Evolutionary conservation across 1,140 invertebrate genomes (phyloP), one percentile per base, ranked within the genome.

Genomic region (Akabosia matsudoensis): DNA sequence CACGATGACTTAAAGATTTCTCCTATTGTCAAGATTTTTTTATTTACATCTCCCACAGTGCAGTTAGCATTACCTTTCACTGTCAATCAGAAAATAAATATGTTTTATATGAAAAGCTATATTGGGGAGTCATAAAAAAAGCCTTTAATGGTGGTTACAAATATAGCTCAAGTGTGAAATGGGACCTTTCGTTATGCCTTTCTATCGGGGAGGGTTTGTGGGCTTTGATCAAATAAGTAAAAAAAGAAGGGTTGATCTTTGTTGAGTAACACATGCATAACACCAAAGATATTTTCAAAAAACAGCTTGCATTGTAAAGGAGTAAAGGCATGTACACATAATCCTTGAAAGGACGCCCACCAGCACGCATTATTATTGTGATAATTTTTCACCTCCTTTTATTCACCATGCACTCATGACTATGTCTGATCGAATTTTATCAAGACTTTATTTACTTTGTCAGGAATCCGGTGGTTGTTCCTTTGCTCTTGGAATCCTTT

Each of bases 41-140:
- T 67, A 67, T 67, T 67, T 67, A 67, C 34, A 67, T 77, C 78
- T 77, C 79, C 79, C 56, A 76, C 74, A 70, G 79, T 52, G 79
- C 74, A 74, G 37, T 52, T 61, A 73, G 70, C 73, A 79, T 77
- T 78, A 79, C 76, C 67, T 75, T 76, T 74, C 74, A 51, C 79
- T 79, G 79, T 78, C 79, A 79, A 79, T 79, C 76, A 79, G 22
- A 67, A 77, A 28, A 78, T 33, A 74, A 56, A 76, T 61, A 67
- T 30, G 61, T 67, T 30, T n/a, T 30, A n/a, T 30, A 61, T 30
- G 30, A 67, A 31, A 28, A 67, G n/a, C n/a, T 67, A 24, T 56
- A 56, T 7, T 22, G 37, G 7, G 7, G 37, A 45, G 37, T 45
- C 7, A 45, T 45, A 7, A 45, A 10, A 45, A 45, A 45, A 45